A percentile compares a stretch with the other conserved stretches of the same genome.
These are phyloP conservation scores for Hyles euphorbiae DNA, from an alignment of 1,140 invertebrate genomes.

Conservation along the genomic window DNA sequence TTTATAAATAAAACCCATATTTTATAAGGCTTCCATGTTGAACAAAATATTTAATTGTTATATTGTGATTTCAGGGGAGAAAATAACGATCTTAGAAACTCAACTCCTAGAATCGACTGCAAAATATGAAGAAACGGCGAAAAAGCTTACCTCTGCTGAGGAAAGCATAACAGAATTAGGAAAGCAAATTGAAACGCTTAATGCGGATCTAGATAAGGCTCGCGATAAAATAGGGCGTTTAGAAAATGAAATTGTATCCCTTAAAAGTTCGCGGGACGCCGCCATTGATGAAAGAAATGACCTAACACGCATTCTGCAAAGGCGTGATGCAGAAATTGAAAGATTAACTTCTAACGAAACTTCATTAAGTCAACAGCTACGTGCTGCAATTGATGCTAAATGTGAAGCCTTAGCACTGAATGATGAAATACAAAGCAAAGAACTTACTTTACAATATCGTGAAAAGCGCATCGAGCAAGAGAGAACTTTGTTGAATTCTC, in stretches of 20 bases:
- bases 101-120: conserved; percentile 76
- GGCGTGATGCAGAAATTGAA: conserved; percentile 82
- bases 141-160: conserved; percentile 79
- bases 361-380: conserved; percentile 80
- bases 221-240: conserved; percentile 72
- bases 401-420: conserved; percentile 87
- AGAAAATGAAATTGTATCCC: conserved; percentile 61
- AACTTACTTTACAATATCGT: conserved; percentile 85
- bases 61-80: conserved; percentile 74
- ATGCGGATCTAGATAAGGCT: conserved; percentile 78
- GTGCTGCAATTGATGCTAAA: conserved; percentile 83
- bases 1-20: too few relatives aligned
- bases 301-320: conserved; percentile 80
- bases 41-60: too few relatives aligned
- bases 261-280: conserved; percentile 74
- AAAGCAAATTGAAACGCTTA: conserved; percentile 77
- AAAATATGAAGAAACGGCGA: conserved; percentile 79
- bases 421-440: conserved; percentile 87
- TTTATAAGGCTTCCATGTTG: too few relatives aligned
- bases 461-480: conserved; percentile 91
- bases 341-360: conserved; percentile 79
- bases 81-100: conserved; percentile 76
- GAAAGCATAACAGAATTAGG: conserved; percentile 79
- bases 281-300: conserved; percentile 84
- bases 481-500: conserved; percentile 82